phyloP scores from a whole-genome alignment of 2,113 vertebrate species.

The Callospermophilus lateralis region DNA sequence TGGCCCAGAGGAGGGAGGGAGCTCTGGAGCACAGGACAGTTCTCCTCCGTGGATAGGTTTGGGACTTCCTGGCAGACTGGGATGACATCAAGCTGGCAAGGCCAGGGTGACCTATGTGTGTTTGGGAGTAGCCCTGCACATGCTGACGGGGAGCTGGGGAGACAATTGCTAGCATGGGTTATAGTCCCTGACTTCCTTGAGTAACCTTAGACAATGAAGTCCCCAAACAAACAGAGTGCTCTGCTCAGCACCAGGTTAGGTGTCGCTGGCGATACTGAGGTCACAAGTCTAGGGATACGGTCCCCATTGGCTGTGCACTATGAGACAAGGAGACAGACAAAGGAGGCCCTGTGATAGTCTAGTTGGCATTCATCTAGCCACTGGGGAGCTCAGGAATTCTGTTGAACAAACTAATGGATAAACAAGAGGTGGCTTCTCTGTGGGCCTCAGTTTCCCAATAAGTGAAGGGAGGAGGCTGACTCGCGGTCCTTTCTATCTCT shows the following conservation, averaged over 20 bases:
- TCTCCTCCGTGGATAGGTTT: rapidly evolving
- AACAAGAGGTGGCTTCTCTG: too few relatives aligned
- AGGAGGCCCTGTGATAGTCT: rapidly evolving
- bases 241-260: background rate
- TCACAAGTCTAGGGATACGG: background rate
- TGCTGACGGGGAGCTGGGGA: rapidly evolving
- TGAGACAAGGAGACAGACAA: too few relatives aligned
- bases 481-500: background rate
- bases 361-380: rapidly evolving
- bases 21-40: background rate
- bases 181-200: rapidly evolving
- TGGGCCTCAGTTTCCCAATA: background rate
- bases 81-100: rapidly evolving
- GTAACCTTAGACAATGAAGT: background rate
- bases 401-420: background rate
- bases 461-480: background rate
- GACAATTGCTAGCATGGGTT: rapidly evolving
- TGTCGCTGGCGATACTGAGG: too few relatives aligned
- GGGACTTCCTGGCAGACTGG: background rate
- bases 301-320: background rate
- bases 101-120: rapidly evolving
- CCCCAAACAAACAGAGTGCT: rapidly evolving
- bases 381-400: too few relatives aligned
- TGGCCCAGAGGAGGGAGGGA: background rate
- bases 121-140: background rate